Base-by-base conservation (phyloP, 2,888 invertebrate species). In the Chloroclystis v-ata region DNA sequence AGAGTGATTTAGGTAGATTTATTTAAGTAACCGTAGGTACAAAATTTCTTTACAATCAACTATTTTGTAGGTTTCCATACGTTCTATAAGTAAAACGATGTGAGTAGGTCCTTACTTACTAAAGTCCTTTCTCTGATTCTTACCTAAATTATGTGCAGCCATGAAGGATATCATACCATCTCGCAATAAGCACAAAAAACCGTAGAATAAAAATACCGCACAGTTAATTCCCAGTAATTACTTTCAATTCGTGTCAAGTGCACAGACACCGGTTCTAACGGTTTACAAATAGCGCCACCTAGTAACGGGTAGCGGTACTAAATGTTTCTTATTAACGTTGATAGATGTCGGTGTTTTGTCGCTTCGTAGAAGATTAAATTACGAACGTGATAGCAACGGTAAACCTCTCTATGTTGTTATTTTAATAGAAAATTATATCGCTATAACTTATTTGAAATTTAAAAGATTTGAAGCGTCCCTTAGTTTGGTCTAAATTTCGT, bases 281-380 rank as follows among this genome's bases (percentile, higher is more conserved):
- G 57, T 47, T 48, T 49, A 58, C 60, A 65, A 73, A 69, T 73
- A 75, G 69, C 73, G 82, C 77, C 85, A 82, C 72, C 85, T 82
- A 76, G 80, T 75, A 74, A 63, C 65, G 68, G 61, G 63, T 84
- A 84, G 83, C 83, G 82, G 82, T 82, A 82, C 68, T 65, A 62
- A 59, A 62, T 50, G 70, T 61, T 79, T 78, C 69, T 69, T 69
- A 67, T 63, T 65, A 65, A 50, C 51, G 60, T 54, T 66, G 61
- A 74, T 69, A 78, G 80, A 75, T 77, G 72, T 68, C 71, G 63
- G 14, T 63, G 58, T 66, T 69, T 65, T 67, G 54, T 53, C 16
- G 45, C 29, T 47, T 40, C 52, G 42, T 14, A 28, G 46, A 46
- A 50, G 30, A 37, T 28, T 46, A 42, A 49, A 49, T 33, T 20